These are phyloP conservation scores for Seriola rivoliana DNA, from an alignment of 2,113 vertebrate genomes.

Conservation along the genomic window DNA sequence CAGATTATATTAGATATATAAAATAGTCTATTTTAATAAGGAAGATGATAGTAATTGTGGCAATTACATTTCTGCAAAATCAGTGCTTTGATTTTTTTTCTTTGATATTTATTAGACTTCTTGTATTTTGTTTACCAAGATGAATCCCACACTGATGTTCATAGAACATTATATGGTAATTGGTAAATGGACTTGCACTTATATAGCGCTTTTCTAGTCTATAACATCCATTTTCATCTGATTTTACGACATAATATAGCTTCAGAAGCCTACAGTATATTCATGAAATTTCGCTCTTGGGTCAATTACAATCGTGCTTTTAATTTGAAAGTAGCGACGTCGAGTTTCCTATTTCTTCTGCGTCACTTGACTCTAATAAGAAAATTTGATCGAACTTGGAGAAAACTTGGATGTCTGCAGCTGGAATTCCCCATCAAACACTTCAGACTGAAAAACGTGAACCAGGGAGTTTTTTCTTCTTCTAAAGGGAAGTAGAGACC, in stretches of 20 bases:
- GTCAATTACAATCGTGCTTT: slow-evolving; percentile 2
- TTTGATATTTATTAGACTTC: neutral
- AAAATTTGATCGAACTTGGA: too few relatives aligned
- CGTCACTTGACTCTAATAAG: neutral
- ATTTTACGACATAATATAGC: too few relatives aligned
- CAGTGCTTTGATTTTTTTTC: neutral
- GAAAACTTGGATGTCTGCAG: too few relatives aligned
- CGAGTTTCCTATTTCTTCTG: neutral
- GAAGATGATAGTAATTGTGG: neutral
- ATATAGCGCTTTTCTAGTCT: too few relatives aligned
- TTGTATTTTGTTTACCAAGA: neutral
- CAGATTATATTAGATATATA: neutral
- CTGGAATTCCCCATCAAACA: too few relatives aligned
- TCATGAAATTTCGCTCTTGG: too few relatives aligned
- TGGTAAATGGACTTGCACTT: too few relatives aligned
- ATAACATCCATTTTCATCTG: too few relatives aligned
- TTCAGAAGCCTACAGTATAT: too few relatives aligned
- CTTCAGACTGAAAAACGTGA: too few relatives aligned
- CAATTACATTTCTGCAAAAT: neutral
- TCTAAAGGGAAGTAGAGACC: neutral
- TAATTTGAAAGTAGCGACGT: neutral
- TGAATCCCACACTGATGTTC: neutral
- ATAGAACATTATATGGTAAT: too few relatives aligned
- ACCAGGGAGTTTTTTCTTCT: too few relatives aligned
- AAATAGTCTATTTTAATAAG: neutral